Evolutionary conservation across 2,797 vertebrate genomes (phyloP).

Genomic region (Austrolebias charrua): DNA sequence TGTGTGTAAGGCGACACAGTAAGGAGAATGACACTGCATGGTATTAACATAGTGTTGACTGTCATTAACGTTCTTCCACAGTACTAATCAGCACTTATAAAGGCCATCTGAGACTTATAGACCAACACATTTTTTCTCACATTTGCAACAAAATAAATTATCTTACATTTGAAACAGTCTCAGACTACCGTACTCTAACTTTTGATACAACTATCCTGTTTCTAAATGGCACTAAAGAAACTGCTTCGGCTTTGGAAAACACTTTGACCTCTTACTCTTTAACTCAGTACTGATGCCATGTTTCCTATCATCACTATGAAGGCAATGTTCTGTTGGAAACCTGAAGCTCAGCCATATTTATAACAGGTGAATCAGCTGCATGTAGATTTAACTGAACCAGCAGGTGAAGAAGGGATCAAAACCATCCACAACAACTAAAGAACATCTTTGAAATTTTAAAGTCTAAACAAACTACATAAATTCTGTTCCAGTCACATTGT

Average conservation of each 20-base stretch:
- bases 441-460: neutral
- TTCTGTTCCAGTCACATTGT: neutral
- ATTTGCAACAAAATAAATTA: slow-evolving; percentile 1
- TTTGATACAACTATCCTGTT: neutral
- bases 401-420: slow-evolving; percentile 2
- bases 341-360: slow-evolving; percentile 15
- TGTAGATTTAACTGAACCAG: slow-evolving; percentile 1
- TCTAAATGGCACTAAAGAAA: neutral
- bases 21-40: neutral
- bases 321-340: slow-evolving; percentile 7
- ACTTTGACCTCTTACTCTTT: slow-evolving; percentile 10
- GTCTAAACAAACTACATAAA: neutral
- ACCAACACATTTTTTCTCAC: neutral
- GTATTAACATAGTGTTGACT: neutral
- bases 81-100: neutral
- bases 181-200: neutral
- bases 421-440: neutral
- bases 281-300: neutral
- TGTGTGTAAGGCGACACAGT: slow-evolving; percentile 4
- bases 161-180: neutral
- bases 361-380: slow-evolving; percentile 22
- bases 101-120: neutral
- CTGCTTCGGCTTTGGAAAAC: neutral
- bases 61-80: slow-evolving; percentile 5
- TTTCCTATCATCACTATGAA: slow-evolving; percentile 15